These are phyloP conservation scores for Chelonia mydas DNA, from an alignment of 2,797 vertebrate genomes.

Conservation along the genomic window DNA sequence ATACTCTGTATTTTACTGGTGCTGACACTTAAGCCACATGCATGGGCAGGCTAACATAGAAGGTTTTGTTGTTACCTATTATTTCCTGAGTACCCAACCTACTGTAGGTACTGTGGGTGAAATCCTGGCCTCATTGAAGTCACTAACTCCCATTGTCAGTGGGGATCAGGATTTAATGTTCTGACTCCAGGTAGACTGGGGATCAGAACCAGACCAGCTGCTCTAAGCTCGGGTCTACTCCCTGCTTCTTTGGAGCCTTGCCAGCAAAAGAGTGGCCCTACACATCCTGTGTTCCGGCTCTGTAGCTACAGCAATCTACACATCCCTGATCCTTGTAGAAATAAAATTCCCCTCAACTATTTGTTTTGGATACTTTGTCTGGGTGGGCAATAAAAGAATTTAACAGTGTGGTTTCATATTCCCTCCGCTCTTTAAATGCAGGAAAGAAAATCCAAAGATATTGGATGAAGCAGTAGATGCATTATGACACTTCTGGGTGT, in stretches of 20 bases:
- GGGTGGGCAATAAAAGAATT: conserved; percentile 16
- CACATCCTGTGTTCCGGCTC: neutral
- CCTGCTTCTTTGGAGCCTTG: neutral
- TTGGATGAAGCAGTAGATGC: neutral
- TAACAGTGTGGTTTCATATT: neutral
- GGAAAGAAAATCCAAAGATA: neutral
- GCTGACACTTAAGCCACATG: neutral
- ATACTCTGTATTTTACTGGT: neutral
- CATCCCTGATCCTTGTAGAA: neutral
- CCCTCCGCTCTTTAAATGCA: neutral
- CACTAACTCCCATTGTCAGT: neutral
- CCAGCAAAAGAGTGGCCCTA: neutral
- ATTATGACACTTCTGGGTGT: neutral
- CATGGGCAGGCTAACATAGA: neutral
- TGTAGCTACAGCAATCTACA: neutral
- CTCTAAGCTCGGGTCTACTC: neutral
- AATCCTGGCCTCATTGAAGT: neutral
- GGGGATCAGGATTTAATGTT: neutral
- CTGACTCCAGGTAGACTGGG: neutral
- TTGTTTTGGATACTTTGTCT: conserved; percentile 17
- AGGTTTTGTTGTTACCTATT: neutral
- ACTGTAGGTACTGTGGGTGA: neutral
- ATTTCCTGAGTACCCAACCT: neutral
- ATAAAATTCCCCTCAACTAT: neutral
- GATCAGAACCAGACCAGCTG: neutral